phyloP scores from a whole-genome alignment of 2,888 invertebrate species.

The Allolobophora icterica region DNA sequence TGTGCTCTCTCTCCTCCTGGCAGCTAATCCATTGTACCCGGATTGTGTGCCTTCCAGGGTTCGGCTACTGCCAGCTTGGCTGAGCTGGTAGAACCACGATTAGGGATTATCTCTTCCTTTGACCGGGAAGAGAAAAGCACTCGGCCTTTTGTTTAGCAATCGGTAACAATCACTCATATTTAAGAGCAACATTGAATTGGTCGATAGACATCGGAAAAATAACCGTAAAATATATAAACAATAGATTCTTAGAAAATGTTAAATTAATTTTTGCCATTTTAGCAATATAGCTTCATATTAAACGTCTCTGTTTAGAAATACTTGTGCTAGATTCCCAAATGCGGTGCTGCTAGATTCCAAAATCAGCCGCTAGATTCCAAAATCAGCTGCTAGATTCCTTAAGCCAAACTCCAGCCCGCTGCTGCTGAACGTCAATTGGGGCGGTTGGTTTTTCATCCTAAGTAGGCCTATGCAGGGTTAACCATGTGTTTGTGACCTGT shows the following conservation, averaged over 20 bases:
- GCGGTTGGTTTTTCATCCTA: not conserved
- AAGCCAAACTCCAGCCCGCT: not conserved
- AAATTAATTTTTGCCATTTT: not conserved
- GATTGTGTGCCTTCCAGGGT: constrained; percentile 2
- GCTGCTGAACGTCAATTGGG: not conserved
- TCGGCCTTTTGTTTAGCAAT: not conserved
- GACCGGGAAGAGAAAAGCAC: not conserved
- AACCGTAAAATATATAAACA: not conserved
- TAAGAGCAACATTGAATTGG: not conserved
- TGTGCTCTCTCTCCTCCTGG: not conserved
- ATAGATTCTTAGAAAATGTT: not conserved
- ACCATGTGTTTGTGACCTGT: not conserved
- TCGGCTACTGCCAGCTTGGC: not conserved
- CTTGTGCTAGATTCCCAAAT: too few relatives aligned
- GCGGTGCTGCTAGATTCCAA: too few relatives aligned
- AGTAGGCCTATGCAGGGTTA: not conserved
- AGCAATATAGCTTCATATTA: not conserved
- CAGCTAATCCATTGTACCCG: constrained; percentile 3
- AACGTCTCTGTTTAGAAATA: too few relatives aligned
- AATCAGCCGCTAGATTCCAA: too few relatives aligned
- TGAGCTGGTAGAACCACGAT: not conserved
- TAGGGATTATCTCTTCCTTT: constrained; percentile 11
- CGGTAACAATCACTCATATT: not conserved
- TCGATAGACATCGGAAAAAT: too few relatives aligned
- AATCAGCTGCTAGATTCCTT: too few relatives aligned